These are phyloP conservation scores for Miniopterus natalensis DNA, from an alignment of 2,113 vertebrate genomes.

Conservation along the genomic window DNA sequence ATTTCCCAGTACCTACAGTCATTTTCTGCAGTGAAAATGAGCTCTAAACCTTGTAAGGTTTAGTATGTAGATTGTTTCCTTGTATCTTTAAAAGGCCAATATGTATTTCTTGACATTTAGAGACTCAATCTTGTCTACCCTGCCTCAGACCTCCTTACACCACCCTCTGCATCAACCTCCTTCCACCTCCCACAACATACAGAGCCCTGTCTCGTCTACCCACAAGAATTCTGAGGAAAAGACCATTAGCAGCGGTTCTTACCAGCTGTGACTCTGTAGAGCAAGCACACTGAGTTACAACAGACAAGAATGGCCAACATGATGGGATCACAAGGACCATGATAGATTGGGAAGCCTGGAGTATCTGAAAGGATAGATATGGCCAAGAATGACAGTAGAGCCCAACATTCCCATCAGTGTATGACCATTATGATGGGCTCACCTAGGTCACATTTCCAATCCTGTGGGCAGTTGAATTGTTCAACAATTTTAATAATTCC, in stretches of 20 bases:
- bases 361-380: background rate
- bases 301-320: background rate
- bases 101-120: background rate
- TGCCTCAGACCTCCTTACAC: background rate
- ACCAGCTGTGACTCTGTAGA: background rate
- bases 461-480: background rate
- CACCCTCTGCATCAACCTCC: background rate
- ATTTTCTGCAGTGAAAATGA: background rate
- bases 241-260: background rate
- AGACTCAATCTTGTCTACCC: background rate
- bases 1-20: background rate
- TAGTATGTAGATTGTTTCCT: background rate
- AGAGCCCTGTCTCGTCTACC: accelerated
- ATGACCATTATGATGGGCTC: no score
- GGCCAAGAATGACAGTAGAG: accelerated
- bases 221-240: background rate
- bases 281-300: accelerated
- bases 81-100: background rate
- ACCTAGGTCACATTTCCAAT: background rate
- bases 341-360: background rate
- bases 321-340: background rate
- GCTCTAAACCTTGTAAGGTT: background rate
- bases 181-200: background rate
- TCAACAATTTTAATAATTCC: background rate
- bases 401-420: background rate